phyloP scores from a whole-genome alignment of 2,888 invertebrate species.

The Cyclophora punctaria region DNA sequence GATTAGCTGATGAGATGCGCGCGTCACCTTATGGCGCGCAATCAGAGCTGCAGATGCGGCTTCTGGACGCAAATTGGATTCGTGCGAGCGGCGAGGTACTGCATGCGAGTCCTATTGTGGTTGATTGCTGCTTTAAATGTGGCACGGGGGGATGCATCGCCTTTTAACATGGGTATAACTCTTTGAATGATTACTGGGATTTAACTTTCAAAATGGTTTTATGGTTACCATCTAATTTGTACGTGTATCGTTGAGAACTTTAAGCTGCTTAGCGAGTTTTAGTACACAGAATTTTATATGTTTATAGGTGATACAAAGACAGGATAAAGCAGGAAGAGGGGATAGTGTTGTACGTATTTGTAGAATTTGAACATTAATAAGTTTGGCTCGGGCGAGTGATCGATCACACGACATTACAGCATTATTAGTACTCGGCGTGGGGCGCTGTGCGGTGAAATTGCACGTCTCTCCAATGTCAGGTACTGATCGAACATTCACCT shows the following conservation, averaged over 20 bases:
- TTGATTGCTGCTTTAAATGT: slow-evolving; percentile 16
- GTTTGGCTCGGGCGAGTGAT: slow-evolving; percentile 17
- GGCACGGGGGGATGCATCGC: slow-evolving; percentile 9
- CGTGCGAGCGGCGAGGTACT: slow-evolving; percentile 25
- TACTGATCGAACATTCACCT: slow-evolving; percentile 14
- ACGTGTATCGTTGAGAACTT: too few species aligned
- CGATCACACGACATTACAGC: slow-evolving; percentile 30
- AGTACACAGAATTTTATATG: too few species aligned
- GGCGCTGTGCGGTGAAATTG: slow-evolving; percentile 43
- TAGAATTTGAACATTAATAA: too few species aligned
- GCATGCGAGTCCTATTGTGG: slow-evolving; percentile 12
- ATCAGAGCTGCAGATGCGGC: slow-evolving; percentile 59
- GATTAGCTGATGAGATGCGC: slow-evolving; percentile 58
- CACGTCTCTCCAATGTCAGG: slow-evolving; percentile 29
- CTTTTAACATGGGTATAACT: too few species aligned
- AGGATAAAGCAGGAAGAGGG: too few species aligned
- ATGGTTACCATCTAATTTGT: too few species aligned
- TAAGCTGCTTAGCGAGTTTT: too few species aligned
- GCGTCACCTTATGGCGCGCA: slow-evolving; percentile 57
- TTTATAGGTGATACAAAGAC: too few species aligned
- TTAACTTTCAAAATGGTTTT: too few species aligned
- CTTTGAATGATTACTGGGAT: too few species aligned
- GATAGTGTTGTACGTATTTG: too few species aligned
- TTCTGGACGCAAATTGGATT: slow-evolving; percentile 44
- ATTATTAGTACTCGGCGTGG: slow-evolving; percentile 26